Evolutionary conservation across 1,140 invertebrate species (phyloP), one percentile per base, ranked within the genome.

Genomic region (Aphaenogaster floridana): DNA sequence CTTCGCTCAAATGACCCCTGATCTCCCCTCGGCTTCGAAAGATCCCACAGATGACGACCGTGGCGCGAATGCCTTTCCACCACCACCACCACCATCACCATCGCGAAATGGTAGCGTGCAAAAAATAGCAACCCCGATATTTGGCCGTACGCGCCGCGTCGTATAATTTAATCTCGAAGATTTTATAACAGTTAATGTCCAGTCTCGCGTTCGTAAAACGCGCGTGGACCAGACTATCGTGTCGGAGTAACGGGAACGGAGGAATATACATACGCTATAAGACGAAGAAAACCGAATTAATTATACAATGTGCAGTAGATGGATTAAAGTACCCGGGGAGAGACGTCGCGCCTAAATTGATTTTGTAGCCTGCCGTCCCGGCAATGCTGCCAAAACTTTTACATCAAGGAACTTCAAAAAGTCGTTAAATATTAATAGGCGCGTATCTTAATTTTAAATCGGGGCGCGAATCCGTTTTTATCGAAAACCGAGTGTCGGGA

Each of bases 1-100:
- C 86, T 66, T 84, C 81, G 68, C 45, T 36, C 52, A 45, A 85
- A 45, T 66, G 81, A 89, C 84, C 91, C 68, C 71, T 69, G 68
- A 83, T 81, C 88, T 69, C 45, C 64, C 54, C 39, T n/a, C 17
- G 4, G 64, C 71, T 89, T 57, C 63, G 74, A 81, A 28, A 28
- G 68, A 79, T 69, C 48, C 76, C 48, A 57, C 64, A 45, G 64
- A 81, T 42, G 63, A 72, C 66, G 48, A 80, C 17, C 78, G 63
- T 42, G 42, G 42, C 39, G 68, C 80, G 52, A 74, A 83, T 61
- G 39, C 52, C 68, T 72, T 39, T 48, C 21, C 66, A 7, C 45
- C 42, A 39, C 28, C 68, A 52, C 42, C 52, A 17, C 42, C 36
- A 36, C 6, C 45, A 52, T 13, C 52, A 21, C 21, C 28, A 28